Evolutionary conservation across 2,797 vertebrate genomes (phyloP).

Genomic region (Myiothlypis chrysogaster): DNA sequence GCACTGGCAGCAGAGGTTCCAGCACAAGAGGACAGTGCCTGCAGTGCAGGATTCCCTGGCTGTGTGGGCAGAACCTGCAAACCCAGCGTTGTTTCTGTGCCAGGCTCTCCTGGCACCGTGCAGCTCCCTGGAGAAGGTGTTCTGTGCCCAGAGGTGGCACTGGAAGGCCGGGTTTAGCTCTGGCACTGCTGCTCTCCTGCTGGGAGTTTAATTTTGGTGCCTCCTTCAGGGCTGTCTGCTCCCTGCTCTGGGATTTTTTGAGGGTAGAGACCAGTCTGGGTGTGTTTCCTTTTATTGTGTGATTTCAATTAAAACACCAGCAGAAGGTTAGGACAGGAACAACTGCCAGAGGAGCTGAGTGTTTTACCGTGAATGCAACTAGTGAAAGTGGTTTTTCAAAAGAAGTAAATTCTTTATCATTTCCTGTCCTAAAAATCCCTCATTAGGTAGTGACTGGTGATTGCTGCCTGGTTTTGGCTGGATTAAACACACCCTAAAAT

Average conservation of each 20-base stretch:
- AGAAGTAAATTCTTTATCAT: neutral
- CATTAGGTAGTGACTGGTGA: neutral
- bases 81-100: neutral
- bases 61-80: neutral
- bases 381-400: neutral
- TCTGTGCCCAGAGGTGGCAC: neutral
- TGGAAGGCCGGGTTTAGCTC: neutral
- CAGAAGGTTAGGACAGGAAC: neutral
- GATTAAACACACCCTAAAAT: neutral
- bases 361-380: neutral
- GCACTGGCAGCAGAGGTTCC: neutral
- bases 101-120: fast-evolving
- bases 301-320: neutral
- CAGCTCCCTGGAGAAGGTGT: neutral
- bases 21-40: neutral
- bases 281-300: neutral
- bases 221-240: neutral
- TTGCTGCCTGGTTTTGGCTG: neutral
- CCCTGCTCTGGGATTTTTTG: neutral
- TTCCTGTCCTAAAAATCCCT: neutral
- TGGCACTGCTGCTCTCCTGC: neutral
- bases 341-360: neutral
- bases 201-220: neutral
- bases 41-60: neutral
- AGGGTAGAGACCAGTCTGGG: neutral